Evolutionary conservation across 1,140 invertebrate species (phyloP), one percentile per base, ranked within the genome.

Genomic region (Bicyclus anynana): DNA sequence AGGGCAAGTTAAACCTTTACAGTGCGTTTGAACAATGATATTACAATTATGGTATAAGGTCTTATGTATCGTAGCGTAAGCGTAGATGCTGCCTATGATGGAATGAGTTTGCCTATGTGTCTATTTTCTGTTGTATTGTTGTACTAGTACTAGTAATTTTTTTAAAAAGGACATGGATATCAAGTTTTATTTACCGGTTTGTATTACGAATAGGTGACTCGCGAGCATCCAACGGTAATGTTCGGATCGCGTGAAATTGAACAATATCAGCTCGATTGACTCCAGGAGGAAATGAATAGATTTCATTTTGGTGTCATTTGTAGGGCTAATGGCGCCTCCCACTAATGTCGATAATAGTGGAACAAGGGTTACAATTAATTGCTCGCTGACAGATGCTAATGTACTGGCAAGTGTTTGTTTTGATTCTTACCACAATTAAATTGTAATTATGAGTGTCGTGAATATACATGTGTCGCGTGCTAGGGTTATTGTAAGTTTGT

Each of bases 241-340:
- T 65, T 67, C 48, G 69, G 42, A 87, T 87, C 80, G 84, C 84
- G 84, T 87, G 84, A 80, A 84, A 76, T 78, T 75, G 68, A 64
- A 83, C 83, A 83, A 84, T 86, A 84, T 83, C 70, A 65, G 75
- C 70, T 64, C 80, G 80, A 83, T 83, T 84, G 80, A 81, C 83
- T 86, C 68, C 65, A 60, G 68, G 74, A 78, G 78, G 84, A 84
- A 87, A 87, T 87, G 80, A 87, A 87, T 86, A 87, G 84, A 86
- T 87, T 87, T 87, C 81, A 84, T 86, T 87, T 87, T 80, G 79
- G 83, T 87, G 84, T 86, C 84, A 86, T 87, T 86, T 86, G 81
- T 87, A 80, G 78, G 69, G 78, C 72, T 87, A 87, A 87, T 87
- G 77, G 80, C 82, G 70, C 74, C 81, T 70, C 68, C 63, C 54